Base-by-base conservation (phyloP, 2,888 invertebrate species). In the Dione juno region DNA sequence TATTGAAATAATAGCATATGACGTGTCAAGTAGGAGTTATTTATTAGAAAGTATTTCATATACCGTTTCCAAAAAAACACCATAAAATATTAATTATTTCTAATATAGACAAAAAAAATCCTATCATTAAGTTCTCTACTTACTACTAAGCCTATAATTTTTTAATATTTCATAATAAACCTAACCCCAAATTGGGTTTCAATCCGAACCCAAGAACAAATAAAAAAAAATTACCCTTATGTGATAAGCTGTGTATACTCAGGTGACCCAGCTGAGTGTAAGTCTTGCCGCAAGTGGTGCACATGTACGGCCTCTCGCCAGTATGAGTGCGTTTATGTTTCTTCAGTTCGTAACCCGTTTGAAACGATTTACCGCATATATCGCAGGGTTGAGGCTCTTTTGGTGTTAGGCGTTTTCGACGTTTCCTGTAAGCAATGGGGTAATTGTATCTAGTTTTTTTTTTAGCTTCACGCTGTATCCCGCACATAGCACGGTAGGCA, bases 251-350 rank as follows among this genome's bases (percentile, higher is more conserved):
- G 66, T 92, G 92, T 70, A 86, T 89, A 13, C 86, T 87, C 0
- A 92, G 67, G 43, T 92, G 92, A 0, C 92, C 92, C 0, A 86
- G 80, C 50, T 92, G 92, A 0, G 89, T 89, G 76, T 90, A 92
- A 0, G 90, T 90, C 70, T 90, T 91, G 0, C 92, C 92, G n/a
- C 92, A 92, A 0, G 82, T 80, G 0, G 88, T 84, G 28, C 92
- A 92, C 90, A 92, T 89, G 72, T 90, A 92, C 0, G 92, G 92
- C 0, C 92, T 74, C 61, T 90, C 91, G 0, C 90, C 89, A 0
- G 88, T 86, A 74, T 92, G 92, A 0, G 88, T 90, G 0, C 90
- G 77, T 0, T 76, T 70, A 68, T 92, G 92, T 72, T 91, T 88
- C 63, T 86, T 88, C 3, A 91, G n/a, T 41, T 88, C 87, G 35